phyloP scores from a whole-genome alignment of 1,140 invertebrate genomes.

The Ectropis grisescens region DNA sequence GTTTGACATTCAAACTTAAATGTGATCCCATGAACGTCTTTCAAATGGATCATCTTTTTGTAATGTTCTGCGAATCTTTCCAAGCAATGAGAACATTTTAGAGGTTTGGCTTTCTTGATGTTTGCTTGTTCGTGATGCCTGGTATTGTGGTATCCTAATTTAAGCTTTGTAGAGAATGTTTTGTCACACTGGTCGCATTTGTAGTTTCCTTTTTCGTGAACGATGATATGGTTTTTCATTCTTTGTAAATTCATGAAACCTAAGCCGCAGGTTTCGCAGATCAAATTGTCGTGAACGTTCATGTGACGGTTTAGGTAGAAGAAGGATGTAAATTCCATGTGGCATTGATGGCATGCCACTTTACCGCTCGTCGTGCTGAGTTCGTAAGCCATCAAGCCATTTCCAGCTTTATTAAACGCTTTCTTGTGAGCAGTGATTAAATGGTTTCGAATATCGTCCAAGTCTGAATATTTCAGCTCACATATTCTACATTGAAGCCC shows the following conservation, averaged over 20 bases:
- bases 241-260: slow-evolving; percentile 46
- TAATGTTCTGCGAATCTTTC: slow-evolving; percentile 42
- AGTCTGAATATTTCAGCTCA: slow-evolving; percentile 11
- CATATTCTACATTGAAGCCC: slow-evolving; percentile 34
- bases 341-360: slow-evolving; percentile 9
- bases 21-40: slow-evolving; percentile 33
- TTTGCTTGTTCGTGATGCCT: slow-evolving; percentile 30
- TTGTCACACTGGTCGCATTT: slow-evolving; percentile 35
- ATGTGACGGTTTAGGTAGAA: slow-evolving; percentile 6
- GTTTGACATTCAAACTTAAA: slow-evolving; percentile 36
- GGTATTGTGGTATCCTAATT: slow-evolving; percentile 36
- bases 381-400: slow-evolving; percentile 37
- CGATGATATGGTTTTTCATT: slow-evolving; percentile 39
- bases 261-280: slow-evolving; percentile 35
- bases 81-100: slow-evolving; percentile 32
- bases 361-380: slow-evolving; percentile 25
- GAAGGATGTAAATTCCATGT: slow-evolving; percentile 2
- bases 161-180: slow-evolving; percentile 39
- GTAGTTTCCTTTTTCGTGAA: slow-evolving; percentile 33
- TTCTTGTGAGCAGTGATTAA: no score
- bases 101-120: slow-evolving; percentile 21
- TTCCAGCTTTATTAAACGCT: no score
- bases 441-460: slow-evolving; percentile 25
- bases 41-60: slow-evolving; percentile 37
- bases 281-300: slow-evolving; percentile 4